A percentile compares a stretch with the other conserved stretches of the same genome.
phyloP scores from a whole-genome alignment of 2,888 invertebrate species.

The Philaethria dido region DNA sequence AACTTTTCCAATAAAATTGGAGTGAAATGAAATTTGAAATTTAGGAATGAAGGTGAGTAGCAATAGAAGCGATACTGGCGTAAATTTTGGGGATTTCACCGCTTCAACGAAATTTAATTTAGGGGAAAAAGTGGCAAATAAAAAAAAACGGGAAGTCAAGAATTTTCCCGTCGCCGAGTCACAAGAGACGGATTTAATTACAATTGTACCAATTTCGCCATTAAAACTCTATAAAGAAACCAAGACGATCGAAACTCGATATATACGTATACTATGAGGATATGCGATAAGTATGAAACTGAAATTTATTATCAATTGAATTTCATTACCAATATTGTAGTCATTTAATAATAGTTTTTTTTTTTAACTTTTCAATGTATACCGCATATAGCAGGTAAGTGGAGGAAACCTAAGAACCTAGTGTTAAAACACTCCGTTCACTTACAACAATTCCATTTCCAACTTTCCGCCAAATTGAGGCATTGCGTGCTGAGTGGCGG shows the following conservation, averaged over 20 bases:
- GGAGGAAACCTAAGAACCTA: no score
- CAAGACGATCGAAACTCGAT: not conserved
- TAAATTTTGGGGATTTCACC: conserved; percentile 61
- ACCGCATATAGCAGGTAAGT: no score
- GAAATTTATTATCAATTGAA: no score
- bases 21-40: conserved; percentile 77
- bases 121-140: conserved; percentile 31
- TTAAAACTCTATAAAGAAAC: not conserved
- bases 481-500: no score
- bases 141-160: conserved; percentile 27
- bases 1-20: conserved; percentile 81
- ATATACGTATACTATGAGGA: no score
- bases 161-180: conserved; percentile 20
- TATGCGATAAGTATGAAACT: no score
- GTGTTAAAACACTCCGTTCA: no score
- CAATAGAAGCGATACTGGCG: conserved; percentile 58
- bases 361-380: no score
- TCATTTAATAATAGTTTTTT: no score
- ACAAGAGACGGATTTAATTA: conserved; percentile 26
- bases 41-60: conserved; percentile 68
- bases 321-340: no score
- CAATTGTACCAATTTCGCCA: conserved; percentile 13
- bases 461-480: no score
- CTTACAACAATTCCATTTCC: no score
- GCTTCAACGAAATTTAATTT: conserved; percentile 49